A percentile compares a stretch with the other conserved stretches of the same genome.
Conservation (phyloP, 2,113 vertebrate species). For the Tichodroma muraria region DNA sequence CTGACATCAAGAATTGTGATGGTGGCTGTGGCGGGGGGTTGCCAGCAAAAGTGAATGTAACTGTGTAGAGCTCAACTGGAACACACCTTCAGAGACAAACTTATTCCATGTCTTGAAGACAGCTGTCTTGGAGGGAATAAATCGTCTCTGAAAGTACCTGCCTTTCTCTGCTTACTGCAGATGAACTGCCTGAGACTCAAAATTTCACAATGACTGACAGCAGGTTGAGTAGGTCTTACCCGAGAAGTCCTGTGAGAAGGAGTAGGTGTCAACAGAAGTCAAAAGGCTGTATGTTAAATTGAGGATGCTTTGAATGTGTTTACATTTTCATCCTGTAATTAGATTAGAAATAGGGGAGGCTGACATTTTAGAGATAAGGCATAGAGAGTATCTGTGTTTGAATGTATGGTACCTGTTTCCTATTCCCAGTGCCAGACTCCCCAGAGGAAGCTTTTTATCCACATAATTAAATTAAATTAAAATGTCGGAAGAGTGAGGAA, state of each 20-base stretch:
- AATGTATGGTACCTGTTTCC: slow-evolving; percentile 31
- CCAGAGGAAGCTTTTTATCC: too few relatives aligned
- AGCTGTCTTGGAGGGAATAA: too few relatives aligned
- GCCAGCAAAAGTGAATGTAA: too few relatives aligned
- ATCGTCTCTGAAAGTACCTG: too few relatives aligned
- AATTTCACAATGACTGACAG: neutral
- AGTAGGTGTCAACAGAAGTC: neutral
- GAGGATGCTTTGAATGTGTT: neutral
- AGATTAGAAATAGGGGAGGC: neutral
- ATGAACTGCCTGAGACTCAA: neutral
- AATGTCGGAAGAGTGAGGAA: neutral
- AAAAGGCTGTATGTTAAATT: neutral
- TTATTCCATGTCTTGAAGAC: too few relatives aligned
- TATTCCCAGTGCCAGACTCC: neutral
- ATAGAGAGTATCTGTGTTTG: neutral
- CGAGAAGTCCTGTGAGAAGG: neutral
- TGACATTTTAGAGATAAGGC: neutral
- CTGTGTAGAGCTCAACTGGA: too few relatives aligned
- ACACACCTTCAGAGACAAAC: too few relatives aligned
- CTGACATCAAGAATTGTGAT: too few relatives aligned
- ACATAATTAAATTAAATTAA: slow-evolving; percentile 9
- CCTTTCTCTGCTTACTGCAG: too few relatives aligned
- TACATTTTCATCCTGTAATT: neutral
- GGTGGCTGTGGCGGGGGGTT: too few relatives aligned
- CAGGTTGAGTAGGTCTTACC: neutral